A percentile compares a stretch with the other conserved stretches of the same genome.
Conservation (phyloP, 2,113 vertebrate genomes). For the Bos indicus region DNA sequence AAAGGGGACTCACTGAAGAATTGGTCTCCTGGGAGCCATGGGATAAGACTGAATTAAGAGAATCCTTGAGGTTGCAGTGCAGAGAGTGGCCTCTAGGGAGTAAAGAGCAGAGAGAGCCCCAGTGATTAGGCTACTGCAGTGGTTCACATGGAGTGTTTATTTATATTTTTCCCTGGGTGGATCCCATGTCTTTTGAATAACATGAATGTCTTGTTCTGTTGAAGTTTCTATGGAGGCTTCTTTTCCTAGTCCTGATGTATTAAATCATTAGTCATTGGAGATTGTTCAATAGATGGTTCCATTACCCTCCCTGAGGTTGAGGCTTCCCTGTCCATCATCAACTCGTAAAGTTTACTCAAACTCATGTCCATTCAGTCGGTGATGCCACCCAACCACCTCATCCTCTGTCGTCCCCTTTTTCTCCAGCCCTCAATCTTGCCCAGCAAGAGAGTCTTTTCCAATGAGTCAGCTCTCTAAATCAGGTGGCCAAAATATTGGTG, state of each 20-base stretch:
- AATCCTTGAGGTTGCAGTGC: background rate
- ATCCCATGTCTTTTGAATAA: background rate
- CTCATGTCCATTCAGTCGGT: background rate
- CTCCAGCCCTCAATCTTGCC: background rate
- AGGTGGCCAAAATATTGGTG: background rate
- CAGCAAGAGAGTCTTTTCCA: background rate
- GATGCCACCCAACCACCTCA: background rate
- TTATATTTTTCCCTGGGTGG: background rate
- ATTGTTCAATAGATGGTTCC: background rate
- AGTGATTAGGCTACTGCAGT: background rate
- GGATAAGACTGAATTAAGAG: background rate
- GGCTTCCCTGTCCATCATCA: background rate
- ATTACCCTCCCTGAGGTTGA: background rate
- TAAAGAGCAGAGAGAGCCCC: background rate
- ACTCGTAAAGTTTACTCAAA: background rate
- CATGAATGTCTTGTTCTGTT: background rate
- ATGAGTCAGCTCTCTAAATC: background rate
- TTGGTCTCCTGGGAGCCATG: background rate
- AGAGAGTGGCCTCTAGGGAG: background rate
- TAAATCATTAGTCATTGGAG: background rate
- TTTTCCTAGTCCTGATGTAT: background rate
- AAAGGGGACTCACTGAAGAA: background rate
- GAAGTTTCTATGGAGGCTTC: background rate
- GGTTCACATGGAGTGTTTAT: background rate
- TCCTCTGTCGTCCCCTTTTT: background rate